Evolutionary conservation across 2,888 invertebrate genomes (phyloP).

Genomic region (Camponotus fellah): DNA sequence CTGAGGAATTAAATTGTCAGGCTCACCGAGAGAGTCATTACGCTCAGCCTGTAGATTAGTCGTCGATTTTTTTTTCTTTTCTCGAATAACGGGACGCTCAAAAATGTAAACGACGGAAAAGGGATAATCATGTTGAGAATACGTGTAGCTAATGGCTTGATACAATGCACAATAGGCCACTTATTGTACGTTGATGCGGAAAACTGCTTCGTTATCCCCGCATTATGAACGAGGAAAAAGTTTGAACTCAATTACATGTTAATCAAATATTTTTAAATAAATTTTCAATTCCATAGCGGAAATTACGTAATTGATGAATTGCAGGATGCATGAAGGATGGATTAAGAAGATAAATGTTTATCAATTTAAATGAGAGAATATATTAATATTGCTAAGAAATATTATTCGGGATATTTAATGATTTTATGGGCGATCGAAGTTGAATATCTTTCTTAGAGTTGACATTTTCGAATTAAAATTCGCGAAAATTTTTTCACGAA

Average conservation of each 20-base stretch:
- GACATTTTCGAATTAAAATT: not conserved
- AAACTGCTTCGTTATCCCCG: constrained; percentile 50
- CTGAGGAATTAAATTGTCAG: constrained; percentile 55
- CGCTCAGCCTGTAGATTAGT: constrained; percentile 40
- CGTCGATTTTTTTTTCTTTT: constrained; percentile 16
- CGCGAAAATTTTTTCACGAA: not conserved
- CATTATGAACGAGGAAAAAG: constrained; percentile 35
- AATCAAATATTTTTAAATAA: constrained; percentile 9
- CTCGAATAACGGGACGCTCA: constrained; percentile 17
- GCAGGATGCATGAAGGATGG: not conserved
- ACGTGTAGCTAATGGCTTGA: constrained; percentile 50
- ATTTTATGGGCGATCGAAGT: not conserved
- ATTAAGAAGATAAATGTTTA: not conserved
- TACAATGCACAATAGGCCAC: constrained; percentile 47
- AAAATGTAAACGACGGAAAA: constrained; percentile 53
- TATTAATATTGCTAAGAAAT: constrained; percentile 1
- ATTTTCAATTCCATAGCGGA: not conserved
- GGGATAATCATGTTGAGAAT: constrained; percentile 50
- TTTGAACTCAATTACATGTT: constrained; percentile 24
- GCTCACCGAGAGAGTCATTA: constrained; percentile 32
- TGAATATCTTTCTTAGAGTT: constrained; percentile 10
- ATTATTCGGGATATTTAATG: not conserved
- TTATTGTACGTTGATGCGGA: constrained; percentile 41
- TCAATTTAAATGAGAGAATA: not conserved
- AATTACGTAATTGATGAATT: constrained; percentile 15